Evolutionary conservation across 2,888 invertebrate genomes (phyloP).

Genomic region (Phymatocera aterrima): DNA sequence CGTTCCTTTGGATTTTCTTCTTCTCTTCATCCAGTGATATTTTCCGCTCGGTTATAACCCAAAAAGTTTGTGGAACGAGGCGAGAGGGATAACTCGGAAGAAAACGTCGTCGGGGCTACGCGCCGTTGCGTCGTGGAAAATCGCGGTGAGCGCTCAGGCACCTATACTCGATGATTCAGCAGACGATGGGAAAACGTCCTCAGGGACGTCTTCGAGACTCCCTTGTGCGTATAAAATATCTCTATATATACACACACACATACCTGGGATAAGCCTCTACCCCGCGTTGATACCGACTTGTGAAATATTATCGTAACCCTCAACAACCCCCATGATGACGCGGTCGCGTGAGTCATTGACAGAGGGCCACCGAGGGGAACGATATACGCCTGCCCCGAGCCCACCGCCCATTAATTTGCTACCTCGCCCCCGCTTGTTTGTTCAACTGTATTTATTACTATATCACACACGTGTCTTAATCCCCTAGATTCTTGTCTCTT

Average conservation of each 20-base stretch:
- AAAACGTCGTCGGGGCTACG: background rate
- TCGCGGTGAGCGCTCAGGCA: background rate
- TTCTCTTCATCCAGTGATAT: background rate
- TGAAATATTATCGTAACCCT: constrained; percentile 33
- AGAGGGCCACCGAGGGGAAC: constrained; percentile 10
- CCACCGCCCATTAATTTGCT: constrained; percentile 6
- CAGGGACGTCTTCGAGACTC: background rate
- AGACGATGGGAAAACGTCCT: background rate
- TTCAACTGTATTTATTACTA: constrained; percentile 4
- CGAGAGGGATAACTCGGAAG: background rate
- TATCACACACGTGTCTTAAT: constrained; percentile 15
- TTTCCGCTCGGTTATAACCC: background rate
- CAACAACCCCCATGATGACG: constrained; percentile 35
- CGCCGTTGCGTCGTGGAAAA: too few species aligned
- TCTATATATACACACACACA: background rate
- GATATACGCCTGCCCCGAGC: constrained; percentile 12
- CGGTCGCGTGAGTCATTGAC: constrained; percentile 33
- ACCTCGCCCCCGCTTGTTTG: background rate
- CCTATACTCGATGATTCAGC: constrained; percentile 16
- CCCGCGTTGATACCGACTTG: background rate
- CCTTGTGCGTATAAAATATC: background rate
- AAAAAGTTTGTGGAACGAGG: background rate
- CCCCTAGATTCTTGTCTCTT: background rate
- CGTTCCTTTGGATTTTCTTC: too few species aligned
- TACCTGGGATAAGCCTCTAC: constrained; percentile 1